These are phyloP conservation scores for Polydrusus tereticollis DNA, from an alignment of 2,888 invertebrate species.

Conservation along the genomic window DNA sequence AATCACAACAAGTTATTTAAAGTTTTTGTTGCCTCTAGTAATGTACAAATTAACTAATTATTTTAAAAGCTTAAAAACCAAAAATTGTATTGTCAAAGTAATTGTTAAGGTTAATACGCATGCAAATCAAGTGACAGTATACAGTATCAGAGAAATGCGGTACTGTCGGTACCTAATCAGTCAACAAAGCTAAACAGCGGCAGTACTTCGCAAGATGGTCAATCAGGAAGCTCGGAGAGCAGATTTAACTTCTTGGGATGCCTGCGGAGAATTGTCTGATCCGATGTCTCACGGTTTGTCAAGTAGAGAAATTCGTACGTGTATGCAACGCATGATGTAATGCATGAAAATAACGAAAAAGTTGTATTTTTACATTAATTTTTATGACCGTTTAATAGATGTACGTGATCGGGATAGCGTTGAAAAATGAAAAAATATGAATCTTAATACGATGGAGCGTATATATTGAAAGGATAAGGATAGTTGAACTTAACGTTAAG, in stretches of 20 bases:
- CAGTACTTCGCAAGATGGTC: conserved; percentile 37
- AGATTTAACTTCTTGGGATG: conserved; percentile 29
- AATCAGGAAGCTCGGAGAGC: conserved; percentile 26
- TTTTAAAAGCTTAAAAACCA: neutral
- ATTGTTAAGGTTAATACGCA: conserved; percentile 28
- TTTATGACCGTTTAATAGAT: too few species aligned
- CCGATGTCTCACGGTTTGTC: conserved; percentile 39
- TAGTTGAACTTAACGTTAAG: too few species aligned
- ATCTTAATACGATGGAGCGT: too few species aligned
- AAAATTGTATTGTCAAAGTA: neutral
- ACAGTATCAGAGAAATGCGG: conserved; percentile 11
- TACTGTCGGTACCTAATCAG: conserved; percentile 42
- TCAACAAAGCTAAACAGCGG: conserved; percentile 25
- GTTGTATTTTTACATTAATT: neutral
- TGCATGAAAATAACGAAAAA: neutral
- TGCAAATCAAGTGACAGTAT: conserved; percentile 21
- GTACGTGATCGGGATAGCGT: too few species aligned
- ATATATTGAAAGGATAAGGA: too few species aligned
- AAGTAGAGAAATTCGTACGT: conserved; percentile 32
- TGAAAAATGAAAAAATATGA: too few species aligned
- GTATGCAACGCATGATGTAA: neutral
- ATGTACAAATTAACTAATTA: too few species aligned
- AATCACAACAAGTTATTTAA: too few species aligned
- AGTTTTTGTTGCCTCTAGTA: too few species aligned
- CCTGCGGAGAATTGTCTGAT: conserved; percentile 32